These are phyloP conservation scores for Syrrhaptes paradoxus DNA, from an alignment of 2,113 vertebrate species.

Conservation along the genomic window DNA sequence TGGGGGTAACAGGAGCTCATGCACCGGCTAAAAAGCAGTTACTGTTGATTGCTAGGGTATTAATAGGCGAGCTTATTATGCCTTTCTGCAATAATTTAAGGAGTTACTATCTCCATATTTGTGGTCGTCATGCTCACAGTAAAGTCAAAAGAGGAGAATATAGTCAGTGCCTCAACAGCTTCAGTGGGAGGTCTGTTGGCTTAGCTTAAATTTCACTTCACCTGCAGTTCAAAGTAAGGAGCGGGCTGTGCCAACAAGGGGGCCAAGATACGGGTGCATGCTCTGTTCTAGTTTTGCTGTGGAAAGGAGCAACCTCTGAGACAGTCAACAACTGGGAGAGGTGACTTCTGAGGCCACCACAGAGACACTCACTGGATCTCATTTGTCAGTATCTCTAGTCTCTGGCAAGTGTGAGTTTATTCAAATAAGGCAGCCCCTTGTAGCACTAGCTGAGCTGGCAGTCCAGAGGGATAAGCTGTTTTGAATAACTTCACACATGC, in stretches of 20 bases:
- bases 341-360: not conserved
- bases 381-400: not conserved
- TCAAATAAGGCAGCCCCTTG: not conserved
- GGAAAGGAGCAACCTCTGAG: not conserved
- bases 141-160: not conserved
- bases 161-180: not conserved
- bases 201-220: not conserved
- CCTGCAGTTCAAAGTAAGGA: not conserved
- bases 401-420: not conserved
- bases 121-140: not conserved
- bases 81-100: not conserved
- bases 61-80: not conserved
- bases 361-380: not conserved
- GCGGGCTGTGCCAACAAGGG: not conserved
- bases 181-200: not conserved
- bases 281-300: not conserved
- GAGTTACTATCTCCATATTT: not conserved
- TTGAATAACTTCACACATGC: not conserved
- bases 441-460: rapidly evolving
- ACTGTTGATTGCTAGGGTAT: not conserved
- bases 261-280: not conserved
- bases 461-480: not conserved
- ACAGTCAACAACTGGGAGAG: not conserved
- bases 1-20: not conserved
- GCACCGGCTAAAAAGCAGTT: not conserved